These are phyloP conservation scores for Venustaconcha ellipsiformis DNA, from an alignment of 1,140 invertebrate species.

Conservation along the genomic window DNA sequence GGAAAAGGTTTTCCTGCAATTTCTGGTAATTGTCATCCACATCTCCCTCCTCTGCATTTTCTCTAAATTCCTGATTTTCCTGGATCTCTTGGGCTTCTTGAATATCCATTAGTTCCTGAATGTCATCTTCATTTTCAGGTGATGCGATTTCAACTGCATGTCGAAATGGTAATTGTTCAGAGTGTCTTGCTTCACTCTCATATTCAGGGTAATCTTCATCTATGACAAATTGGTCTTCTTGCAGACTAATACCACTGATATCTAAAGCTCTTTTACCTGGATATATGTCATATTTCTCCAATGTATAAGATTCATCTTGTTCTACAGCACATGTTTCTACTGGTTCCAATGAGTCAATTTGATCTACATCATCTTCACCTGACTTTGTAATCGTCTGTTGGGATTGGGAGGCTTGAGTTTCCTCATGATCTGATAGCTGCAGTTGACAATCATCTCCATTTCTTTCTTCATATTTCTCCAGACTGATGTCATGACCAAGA, in stretches of 20 bases:
- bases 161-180: no score
- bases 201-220: background rate
- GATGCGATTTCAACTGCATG: conserved; percentile 1
- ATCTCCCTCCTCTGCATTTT: background rate
- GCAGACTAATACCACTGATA: conserved; percentile 25
- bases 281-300: conserved; percentile 41
- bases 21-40: conserved; percentile 6
- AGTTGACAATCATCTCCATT: no score
- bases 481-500: conserved; percentile 25
- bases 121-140: conserved; percentile 10
- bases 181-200: no score
- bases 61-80: background rate
- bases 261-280: conserved; percentile 57
- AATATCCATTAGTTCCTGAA: conserved; percentile 11
- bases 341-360: no score
- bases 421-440: no score
- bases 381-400: no score
- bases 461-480: conserved; percentile 31
- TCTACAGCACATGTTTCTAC: no score
- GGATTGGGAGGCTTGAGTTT: no score
- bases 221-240: conserved; percentile 5
- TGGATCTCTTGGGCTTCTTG: conserved; percentile 6
- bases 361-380: no score
- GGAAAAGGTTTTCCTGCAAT: no score
- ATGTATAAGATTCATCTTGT: no score